These are phyloP conservation scores for Coptodon bakossiorum DNA, from an alignment of 2,113 vertebrate species.

Conservation along the genomic window DNA sequence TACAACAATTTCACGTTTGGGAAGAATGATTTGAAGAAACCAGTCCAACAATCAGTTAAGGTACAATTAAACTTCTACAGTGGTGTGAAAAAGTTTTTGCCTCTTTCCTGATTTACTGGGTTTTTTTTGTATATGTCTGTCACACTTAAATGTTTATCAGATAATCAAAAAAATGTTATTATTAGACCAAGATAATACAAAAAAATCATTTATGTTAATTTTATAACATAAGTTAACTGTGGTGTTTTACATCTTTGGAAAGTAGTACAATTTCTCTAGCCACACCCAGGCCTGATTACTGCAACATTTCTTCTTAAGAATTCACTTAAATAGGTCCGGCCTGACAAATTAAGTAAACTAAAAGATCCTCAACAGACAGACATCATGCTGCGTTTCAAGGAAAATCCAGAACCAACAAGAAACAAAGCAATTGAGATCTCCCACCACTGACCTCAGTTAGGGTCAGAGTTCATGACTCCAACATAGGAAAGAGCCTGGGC, in stretches of 20 bases:
- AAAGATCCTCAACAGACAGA: not conserved
- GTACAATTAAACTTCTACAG: slow-evolving; percentile 33
- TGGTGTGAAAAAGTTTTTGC: not conserved
- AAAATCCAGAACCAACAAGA: not conserved
- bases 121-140: not conserved
- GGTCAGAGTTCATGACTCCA: not conserved
- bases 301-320: rapidly evolving
- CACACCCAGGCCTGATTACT: not conserved
- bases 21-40: slow-evolving; percentile 47
- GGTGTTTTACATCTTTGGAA: not conserved
- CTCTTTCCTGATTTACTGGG: not conserved
- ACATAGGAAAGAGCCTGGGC: not conserved
- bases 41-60: slow-evolving; percentile 56
- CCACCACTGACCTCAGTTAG: not conserved
- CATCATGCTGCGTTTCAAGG: not conserved
- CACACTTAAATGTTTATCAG: not conserved
- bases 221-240: not conserved
- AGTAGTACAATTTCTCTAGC: not conserved
- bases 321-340: not conserved
- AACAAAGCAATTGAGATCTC: not conserved
- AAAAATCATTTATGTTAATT: not conserved
- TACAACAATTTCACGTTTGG: slow-evolving; percentile 73
- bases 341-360: not conserved
- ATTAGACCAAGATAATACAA: not conserved
- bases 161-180: not conserved